Base-by-base conservation (phyloP, 2,888 invertebrate species). In the Laspeyria flexula region DNA sequence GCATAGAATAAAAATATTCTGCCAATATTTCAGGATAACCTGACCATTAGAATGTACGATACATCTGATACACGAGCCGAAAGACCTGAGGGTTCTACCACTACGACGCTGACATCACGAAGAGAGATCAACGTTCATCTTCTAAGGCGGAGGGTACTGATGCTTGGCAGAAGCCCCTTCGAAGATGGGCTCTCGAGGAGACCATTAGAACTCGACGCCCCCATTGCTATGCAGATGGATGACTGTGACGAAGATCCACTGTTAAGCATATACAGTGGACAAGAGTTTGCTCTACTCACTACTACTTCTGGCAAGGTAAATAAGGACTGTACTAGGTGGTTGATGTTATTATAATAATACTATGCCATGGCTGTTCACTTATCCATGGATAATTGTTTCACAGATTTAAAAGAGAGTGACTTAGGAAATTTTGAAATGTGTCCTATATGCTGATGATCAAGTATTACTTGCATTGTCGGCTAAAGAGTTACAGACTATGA, bases 221-320 rank as follows among this genome's bases (percentile, higher is more conserved):
- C 93, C 4, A 85, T 93, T 5, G 93, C 93, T 2, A 92, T 94
- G 73, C 94, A 94, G 51, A 86, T 94, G 0, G 94, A 94, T 60
- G 83, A 94, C 12, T 90, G 89, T 15, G 93, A 95, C 61, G 97
- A 98, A 64, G 97, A 98, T 69, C 98, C 98, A 68, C 93, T 97
- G 0, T 89, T 94, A 9, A 94, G 94, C 39, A 95, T 99, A 44
- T 94, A 95, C 34, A 95, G 96, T 34, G 98, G 98, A 18, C 98
- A 98, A 84, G 98, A 99, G 71, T 99, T 99, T 83, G 96, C 96
- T 0, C 86, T 99, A 33, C 93, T 98, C 2, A 94, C 95, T 70
- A 98, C 97, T 4, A 91, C 94, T n/a, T 95, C 96, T 43, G 98
- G 98, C 59, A 97, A 97, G 93, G 96, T 96, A 25, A 6, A 25